Percentiles rank a stretch among this genome's conserved stretches.
Evolutionary conservation across 2,797 vertebrate species (phyloP).

Genomic region (Poecilia velifera): DNA sequence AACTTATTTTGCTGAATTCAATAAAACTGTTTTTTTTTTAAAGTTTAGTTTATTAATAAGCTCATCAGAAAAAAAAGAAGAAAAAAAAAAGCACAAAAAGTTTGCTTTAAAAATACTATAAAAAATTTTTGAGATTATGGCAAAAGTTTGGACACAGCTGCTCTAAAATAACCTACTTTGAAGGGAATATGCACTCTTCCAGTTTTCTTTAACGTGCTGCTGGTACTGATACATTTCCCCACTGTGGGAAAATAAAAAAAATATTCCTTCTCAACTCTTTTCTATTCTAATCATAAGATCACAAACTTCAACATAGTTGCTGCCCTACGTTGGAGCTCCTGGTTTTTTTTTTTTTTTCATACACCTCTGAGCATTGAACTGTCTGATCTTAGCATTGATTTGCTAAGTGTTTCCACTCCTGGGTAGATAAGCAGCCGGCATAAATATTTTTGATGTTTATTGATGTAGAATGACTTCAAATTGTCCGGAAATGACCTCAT

Average conservation of each 20-base stretch:
- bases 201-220: background rate
- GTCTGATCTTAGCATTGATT: background rate
- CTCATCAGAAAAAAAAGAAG: background rate
- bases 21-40: too few relatives aligned
- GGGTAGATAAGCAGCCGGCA: background rate
- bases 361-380: background rate
- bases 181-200: background rate
- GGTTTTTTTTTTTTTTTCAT: background rate
- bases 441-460: background rate
- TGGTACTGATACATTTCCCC: background rate
- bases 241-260: background rate
- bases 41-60: too few relatives aligned
- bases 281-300: background rate
- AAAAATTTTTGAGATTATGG: background rate
- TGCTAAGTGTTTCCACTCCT: background rate
- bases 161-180: background rate
- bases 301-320: background rate
- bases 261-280: background rate
- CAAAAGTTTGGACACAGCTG: background rate
- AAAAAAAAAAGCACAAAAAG: background rate
- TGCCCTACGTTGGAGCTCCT: background rate
- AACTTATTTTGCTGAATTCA: background rate
- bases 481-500: background rate
- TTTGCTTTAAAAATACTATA: background rate
- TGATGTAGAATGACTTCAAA: background rate